Base-by-base conservation (phyloP, 2,113 vertebrate species). In the Oophaga pumilio region DNA sequence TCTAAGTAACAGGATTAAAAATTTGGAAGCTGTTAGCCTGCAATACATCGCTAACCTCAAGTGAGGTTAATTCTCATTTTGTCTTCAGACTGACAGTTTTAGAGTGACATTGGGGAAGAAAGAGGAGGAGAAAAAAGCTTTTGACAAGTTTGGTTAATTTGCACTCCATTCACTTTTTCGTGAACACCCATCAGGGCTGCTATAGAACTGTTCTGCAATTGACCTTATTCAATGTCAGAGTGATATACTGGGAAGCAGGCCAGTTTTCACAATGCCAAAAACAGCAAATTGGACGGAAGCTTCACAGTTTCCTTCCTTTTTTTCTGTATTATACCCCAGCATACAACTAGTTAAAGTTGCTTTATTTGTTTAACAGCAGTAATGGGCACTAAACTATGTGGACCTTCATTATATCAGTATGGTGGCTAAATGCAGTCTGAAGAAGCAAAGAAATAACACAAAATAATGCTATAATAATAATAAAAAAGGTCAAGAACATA, bases 231-330 rank as follows among this genome's bases (percentile, higher is more conserved):
- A 96, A 91, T 90, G 91, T 93, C 92, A 92, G 93, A 94, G 91
- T 90, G 93, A 94, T 94, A 92, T 90, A 92, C 95, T 95, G 95
- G 95, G 95, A 95, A 95, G 91, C 90, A 84, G 92, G 96, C 95
- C 96, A 95, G 94, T 89, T 90, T 90, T 86, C 90, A 95, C 93
- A 95, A 95, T 92, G 95, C 94, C 93, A 89, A 93, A 94, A 94
- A 94, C 95, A 94, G 94, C 94, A 95, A 94, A 95, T 95, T 95
- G 93, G 96, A 95, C 84, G 90, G 93, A 90, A 93, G 94, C 94
- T 96, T 95, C 94, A 93, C 95, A 93, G 93, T 90, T 91, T 90
- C 90, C 89, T 90, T 91, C 91, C 88, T 89, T 91, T 84, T 90
- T 33, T 89, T 43, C 2, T 91, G 89, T 90, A 92, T 94, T 78